Conservation (phyloP, 2,888 invertebrate genomes). For the Hydrotaea diabolus region DNA sequence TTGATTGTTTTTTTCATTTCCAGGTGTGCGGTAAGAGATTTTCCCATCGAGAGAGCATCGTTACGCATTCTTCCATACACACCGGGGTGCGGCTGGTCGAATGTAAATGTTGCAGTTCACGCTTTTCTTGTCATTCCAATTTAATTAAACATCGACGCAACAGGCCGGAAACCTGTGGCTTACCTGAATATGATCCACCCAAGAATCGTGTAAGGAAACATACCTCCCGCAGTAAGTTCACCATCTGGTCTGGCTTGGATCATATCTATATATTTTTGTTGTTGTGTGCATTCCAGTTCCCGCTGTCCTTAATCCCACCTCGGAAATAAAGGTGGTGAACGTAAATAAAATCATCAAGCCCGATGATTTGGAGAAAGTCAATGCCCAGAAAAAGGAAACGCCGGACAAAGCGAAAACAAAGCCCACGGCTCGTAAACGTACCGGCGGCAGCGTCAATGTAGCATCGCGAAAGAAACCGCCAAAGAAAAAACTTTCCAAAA, state of each 20-base stretch:
- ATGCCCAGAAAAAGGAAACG: slow-evolving; percentile 58
- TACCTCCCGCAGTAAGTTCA: slow-evolving; percentile 70
- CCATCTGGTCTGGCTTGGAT: neutral
- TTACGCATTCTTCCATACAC: slow-evolving; percentile 81
- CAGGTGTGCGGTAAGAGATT: slow-evolving; percentile 81
- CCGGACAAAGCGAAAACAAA: slow-evolving; percentile 45
- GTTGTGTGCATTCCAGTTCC: slow-evolving; percentile 67
- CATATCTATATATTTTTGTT: neutral
- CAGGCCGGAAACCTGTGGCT: slow-evolving; percentile 81
- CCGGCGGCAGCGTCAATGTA: slow-evolving; percentile 28
- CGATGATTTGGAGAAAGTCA: slow-evolving; percentile 65
- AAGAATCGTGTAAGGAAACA: slow-evolving; percentile 71
- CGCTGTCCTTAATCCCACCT: slow-evolving; percentile 71
- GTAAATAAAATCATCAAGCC: slow-evolving; percentile 72
- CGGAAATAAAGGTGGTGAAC: slow-evolving; percentile 73
- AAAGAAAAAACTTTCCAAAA: slow-evolving; percentile 4
- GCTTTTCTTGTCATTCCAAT: slow-evolving; percentile 82
- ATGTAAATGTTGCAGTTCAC: slow-evolving; percentile 81
- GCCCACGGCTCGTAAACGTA: slow-evolving; percentile 60
- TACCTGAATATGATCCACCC: slow-evolving; percentile 73
- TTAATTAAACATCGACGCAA: slow-evolving; percentile 81
- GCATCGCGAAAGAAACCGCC: slow-evolving; percentile 11
- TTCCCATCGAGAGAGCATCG: slow-evolving; percentile 81
- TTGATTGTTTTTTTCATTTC: slow-evolving; percentile 9
- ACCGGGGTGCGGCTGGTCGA: slow-evolving; percentile 78